Evolutionary conservation across 2,113 vertebrate genomes (phyloP).

Genomic region (Hydrolagus affinis): DNA sequence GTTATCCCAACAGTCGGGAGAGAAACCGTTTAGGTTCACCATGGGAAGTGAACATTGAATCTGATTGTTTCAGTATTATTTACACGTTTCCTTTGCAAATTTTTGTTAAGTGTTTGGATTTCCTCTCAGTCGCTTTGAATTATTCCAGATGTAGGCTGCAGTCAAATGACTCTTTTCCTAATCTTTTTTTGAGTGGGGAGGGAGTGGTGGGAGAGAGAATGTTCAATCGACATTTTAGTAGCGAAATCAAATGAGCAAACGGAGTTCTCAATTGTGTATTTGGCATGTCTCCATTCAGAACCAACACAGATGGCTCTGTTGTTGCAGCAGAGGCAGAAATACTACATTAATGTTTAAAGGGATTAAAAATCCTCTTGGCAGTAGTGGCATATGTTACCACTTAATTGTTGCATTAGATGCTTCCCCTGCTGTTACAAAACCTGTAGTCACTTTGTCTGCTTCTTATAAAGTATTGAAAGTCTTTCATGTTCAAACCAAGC

Average conservation of each 20-base stretch:
- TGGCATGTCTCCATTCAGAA: conserved; percentile 27
- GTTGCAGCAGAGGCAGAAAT: conserved; percentile 67
- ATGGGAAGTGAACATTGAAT: conserved; percentile 22
- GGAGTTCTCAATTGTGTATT: conserved; percentile 24
- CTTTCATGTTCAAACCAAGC: conserved; percentile 14
- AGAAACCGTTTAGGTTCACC: not conserved
- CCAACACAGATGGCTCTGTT: conserved; percentile 65
- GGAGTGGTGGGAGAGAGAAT: not conserved
- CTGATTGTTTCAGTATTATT: conserved; percentile 22
- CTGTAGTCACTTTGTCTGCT: conserved; percentile 49
- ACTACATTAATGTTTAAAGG: conserved; percentile 65
- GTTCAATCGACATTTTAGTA: not conserved
- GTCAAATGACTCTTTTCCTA: conserved; percentile 2
- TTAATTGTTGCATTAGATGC: conserved; percentile 69
- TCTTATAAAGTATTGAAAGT: conserved; percentile 43
- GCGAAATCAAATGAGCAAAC: conserved; percentile 30
- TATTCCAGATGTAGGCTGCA: conserved; percentile 14
- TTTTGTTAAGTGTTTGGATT: conserved; percentile 16
- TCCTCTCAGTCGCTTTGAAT: not conserved
- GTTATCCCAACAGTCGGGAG: not conserved
- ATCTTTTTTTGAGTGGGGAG: not conserved
- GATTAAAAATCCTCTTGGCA: conserved; percentile 68
- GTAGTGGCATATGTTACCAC: conserved; percentile 67
- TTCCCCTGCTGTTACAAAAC: conserved; percentile 62
- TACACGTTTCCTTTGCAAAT: not conserved